Evolutionary conservation across 2,797 vertebrate species (phyloP).

Genomic region (Falco novaeseelandiae): DNA sequence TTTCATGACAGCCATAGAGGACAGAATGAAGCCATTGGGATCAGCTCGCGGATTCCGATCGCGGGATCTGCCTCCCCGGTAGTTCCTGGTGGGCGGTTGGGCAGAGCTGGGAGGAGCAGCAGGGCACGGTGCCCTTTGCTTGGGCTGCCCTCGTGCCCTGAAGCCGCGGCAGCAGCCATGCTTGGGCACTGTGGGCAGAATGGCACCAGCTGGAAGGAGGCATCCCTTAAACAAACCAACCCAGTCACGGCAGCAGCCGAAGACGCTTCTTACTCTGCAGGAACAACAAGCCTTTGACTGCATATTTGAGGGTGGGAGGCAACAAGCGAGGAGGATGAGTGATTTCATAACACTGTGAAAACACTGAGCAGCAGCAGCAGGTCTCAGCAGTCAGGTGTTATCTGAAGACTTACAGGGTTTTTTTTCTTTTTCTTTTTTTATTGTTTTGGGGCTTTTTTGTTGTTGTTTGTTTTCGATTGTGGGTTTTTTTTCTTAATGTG

Average conservation of each 20-base stretch:
- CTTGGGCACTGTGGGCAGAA: neutral
- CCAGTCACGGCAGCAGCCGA: neutral
- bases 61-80: neutral
- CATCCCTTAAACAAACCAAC: neutral
- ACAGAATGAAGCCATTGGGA: neutral
- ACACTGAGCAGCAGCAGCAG: neutral
- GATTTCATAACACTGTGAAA: neutral
- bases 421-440: neutral
- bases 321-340: neutral
- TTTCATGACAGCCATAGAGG: neutral
- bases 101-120: neutral
- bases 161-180: neutral
- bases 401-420: rapidly evolving
- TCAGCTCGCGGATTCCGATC: neutral
- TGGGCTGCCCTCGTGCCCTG: neutral
- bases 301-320: neutral
- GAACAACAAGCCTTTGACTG: neutral
- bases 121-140: neutral
- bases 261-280: neutral
- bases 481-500: neutral
- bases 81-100: neutral
- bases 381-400: neutral
- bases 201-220: neutral
- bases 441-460: too few relatives aligned
- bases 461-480: too few relatives aligned